These are phyloP conservation scores for Andricus curvator DNA, from an alignment of 2,888 invertebrate genomes.

Conservation along the genomic window DNA sequence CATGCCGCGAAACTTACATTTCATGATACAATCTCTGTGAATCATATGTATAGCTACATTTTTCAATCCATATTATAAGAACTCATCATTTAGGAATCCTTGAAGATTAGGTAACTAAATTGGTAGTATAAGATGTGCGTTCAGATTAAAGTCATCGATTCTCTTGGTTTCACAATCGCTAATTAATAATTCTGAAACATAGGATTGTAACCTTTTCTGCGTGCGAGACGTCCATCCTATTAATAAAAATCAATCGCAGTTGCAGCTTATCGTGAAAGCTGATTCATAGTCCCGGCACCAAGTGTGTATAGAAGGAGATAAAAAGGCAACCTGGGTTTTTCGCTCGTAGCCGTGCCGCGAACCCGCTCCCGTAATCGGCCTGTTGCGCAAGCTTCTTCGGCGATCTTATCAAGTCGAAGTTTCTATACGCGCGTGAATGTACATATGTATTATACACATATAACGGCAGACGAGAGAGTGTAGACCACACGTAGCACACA, in stretches of 20 bases:
- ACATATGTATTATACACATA: constrained; percentile 23
- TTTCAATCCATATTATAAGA: neutral
- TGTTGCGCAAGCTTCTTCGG: constrained; percentile 52
- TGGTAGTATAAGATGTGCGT: neutral
- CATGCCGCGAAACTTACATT: neutral
- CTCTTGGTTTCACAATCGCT: constrained; percentile 4
- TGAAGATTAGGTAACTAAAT: neutral
- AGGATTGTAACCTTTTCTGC: constrained; percentile 22
- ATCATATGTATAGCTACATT: neutral
- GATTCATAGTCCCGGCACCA: constrained; percentile 50
- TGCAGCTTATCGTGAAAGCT: constrained; percentile 48
- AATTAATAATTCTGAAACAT: constrained; percentile 25
- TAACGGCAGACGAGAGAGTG: constrained; percentile 2
- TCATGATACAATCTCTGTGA: no score
- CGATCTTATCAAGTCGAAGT: constrained; percentile 51
- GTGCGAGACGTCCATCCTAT: neutral
- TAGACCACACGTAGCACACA: constrained; percentile 41
- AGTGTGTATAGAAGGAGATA: constrained; percentile 9
- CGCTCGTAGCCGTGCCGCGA: constrained; percentile 43
- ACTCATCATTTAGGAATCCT: neutral
- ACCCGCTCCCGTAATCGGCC: constrained; percentile 51
- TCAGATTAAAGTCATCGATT: constrained; percentile 10
- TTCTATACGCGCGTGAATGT: constrained; percentile 20
- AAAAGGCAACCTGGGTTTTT: constrained; percentile 48
- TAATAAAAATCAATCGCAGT: constrained; percentile 46